These are phyloP conservation scores for Bactericera cockerelli DNA, from an alignment of 1,140 invertebrate genomes.

Conservation along the genomic window DNA sequence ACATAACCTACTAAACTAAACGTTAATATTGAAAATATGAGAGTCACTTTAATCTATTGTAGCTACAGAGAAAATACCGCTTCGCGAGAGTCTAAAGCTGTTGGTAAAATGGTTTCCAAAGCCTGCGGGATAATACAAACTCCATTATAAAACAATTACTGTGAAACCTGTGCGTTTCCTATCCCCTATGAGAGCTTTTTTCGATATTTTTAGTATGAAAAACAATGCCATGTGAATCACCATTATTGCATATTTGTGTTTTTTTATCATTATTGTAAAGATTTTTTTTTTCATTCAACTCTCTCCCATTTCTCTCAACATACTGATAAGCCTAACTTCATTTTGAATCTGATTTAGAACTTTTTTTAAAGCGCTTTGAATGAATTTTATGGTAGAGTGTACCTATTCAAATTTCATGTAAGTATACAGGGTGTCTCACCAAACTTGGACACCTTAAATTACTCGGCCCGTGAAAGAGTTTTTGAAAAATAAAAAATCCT, in stretches of 20 bases:
- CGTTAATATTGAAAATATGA: constrained; percentile 7
- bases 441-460: too few relatives aligned
- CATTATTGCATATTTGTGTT: constrained; percentile 7
- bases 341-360: too few relatives aligned
- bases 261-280: background rate
- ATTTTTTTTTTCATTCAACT: too few relatives aligned
- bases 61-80: background rate
- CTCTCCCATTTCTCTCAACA: too few relatives aligned
- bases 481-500: too few relatives aligned
- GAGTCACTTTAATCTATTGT: constrained; percentile 5
- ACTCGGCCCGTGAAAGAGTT: too few relatives aligned
- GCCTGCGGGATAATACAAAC: constrained; percentile 7
- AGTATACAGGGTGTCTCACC: too few relatives aligned
- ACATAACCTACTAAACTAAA: background rate
- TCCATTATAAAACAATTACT: constrained; percentile 7
- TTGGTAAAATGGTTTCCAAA: background rate
- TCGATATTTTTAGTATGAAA: background rate
- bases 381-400: too few relatives aligned
- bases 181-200: background rate
- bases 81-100: background rate
- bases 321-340: too few relatives aligned
- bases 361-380: too few relatives aligned
- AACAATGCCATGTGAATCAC: background rate
- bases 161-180: background rate
- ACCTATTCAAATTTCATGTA: too few relatives aligned